These are phyloP conservation scores for human (Homo sapiens) DNA, from an alignment of 2,113 vertebrate genomes.

Conservation along the genomic window GRCh38 chr22:17586501-17587000, in stretches of 20 bases:
- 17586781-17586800: not conserved
- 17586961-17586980: not conserved
- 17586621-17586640: too few relatives aligned
- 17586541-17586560: too few relatives aligned
- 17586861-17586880: not conserved
- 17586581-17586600: too few relatives aligned
- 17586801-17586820: not conserved
- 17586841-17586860: not conserved
- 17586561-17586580: too few relatives aligned
- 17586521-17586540: not conserved
- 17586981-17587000: not conserved
- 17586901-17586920: not conserved
- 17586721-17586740: too few relatives aligned
- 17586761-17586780: too few relatives aligned
- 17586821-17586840: not conserved
- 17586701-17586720: not conserved
- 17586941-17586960: not conserved
- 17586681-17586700: not conserved
- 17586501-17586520: rapidly evolving
- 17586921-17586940: rapidly evolving
- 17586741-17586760: too few relatives aligned
- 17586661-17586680: not conserved
- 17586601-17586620: too few relatives aligned
- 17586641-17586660: too few relatives aligned
- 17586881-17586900: not conserved